Evolutionary conservation across 2,888 invertebrate species (phyloP), one percentile per base, ranked within the genome.

Genomic region (Invenusta paracnida): DNA sequence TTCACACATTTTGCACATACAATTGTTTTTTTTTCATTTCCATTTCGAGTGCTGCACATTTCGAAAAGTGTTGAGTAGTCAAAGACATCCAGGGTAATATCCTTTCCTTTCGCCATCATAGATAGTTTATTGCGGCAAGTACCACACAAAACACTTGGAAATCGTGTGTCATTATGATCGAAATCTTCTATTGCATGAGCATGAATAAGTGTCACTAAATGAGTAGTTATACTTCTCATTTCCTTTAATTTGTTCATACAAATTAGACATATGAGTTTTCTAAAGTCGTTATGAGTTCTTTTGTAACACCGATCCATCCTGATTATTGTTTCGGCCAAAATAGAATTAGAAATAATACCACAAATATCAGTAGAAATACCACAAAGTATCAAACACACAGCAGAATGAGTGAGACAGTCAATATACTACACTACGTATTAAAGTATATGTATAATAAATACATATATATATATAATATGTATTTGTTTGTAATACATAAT

Each of bases 371-470:
- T 73, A 73, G 73, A 73, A 13, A 13, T 23, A 13, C 17, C 17
- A 73, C 23, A 23, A 73, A 23, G 23, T 23, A 73, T 23, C 73
- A 73, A 13, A 73, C 73, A 23, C 23, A 73, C 73, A 73, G 73
- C 73, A 73, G 73, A 73, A 73, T 73, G 73, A 73, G 73, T 73
- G 73, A 73, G 25, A 73, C 73, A 73, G 73, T 73, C 73, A 73
- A 73, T 73, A 73, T 73, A 73, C 73, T 23, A 73, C 73, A 73
- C 73, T 25, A 73, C 73, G 27, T 73, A 73, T 73, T 73, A 73
- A 73, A 73, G 73, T 73, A 73, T 48, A 17, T 48, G 48, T 48
- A 11, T 48, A 17, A 11, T 17, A 48, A 48, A 5, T 48, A 11
- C 17, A 17, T 48, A 11, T 17, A 48, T 48, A 48, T 5, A 11